Base-by-base conservation (phyloP, 2,888 invertebrate species). In the Dusona sp. region DNA sequence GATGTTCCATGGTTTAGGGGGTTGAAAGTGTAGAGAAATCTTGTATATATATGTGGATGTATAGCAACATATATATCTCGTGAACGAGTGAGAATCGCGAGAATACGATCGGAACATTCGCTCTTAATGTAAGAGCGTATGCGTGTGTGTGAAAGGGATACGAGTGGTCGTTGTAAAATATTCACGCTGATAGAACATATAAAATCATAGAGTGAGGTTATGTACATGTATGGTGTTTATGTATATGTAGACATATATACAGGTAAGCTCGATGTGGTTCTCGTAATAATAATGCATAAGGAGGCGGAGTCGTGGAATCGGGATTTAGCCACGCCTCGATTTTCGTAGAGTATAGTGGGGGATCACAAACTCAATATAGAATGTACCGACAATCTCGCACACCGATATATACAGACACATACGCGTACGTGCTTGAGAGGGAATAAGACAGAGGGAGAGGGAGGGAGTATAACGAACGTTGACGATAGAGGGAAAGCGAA, bases 251-350 rank as follows among this genome's bases (percentile, higher is more conserved):
- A 29, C 16, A 19, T 67, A 25, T 51, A 51, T 78, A 36, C 54
- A 42, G 4, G 54, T 74, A 75, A 57, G 61, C 36, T 42, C 57
- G 79, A 78, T 33, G 87, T 83, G 80, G 64, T 88, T 87, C 84
- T 87, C 90, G 90, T 88, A 92, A 94, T 94, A 93, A 94, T 94
- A 94, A 94, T 94, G 94, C 93, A 94, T 94, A 94, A 94, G 93
- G 92, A 90, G 94, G 94, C 92, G 94, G 92, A 89, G 89, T 89
- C 85, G 67, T 29, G 42, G 81, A 81, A 80, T 84, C 81, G 90
- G 89, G 84, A 80, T 86, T 83, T 89, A 88, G 90, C 92, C 92
- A 92, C 93, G 93, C 93, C 90, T 84, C 89, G 85, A 83, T 88
- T 85, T 84, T 88, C 81, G 87, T 87, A n/a, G 84, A 85, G 87